Evolutionary conservation across 2,113 vertebrate species (phyloP), one percentile per base, ranked within the genome.

Genomic region (Nothocercus nigrocapillus): DNA sequence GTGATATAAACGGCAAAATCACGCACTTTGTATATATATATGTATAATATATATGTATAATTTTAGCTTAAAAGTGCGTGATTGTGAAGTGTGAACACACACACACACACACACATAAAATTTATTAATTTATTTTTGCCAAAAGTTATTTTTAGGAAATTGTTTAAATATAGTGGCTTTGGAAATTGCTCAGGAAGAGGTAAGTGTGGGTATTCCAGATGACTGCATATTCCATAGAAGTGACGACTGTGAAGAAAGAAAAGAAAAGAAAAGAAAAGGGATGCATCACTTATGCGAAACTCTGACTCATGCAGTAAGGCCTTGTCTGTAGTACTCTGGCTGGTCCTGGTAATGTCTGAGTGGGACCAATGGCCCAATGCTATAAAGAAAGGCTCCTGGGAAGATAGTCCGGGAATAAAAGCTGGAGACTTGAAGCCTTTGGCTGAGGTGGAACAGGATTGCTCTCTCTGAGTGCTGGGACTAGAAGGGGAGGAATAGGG

Each of bases 221-320:
- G 15, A 59, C 25, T 36, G 59, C 6, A 64, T 22, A 18, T 80
- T 81, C 58, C 24, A 40, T 7, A 56, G 19, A 70, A 61, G 6
- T 17, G 17, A 58, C 38, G 76, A 34, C 0, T 0, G 17, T 1
- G 2, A 62, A 8, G 14, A 8, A 9, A n/a, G n/a, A n/a, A n/a
- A n/a, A n/a, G n/a, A n/a, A n/a, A n/a, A n/a, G n/a, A 40, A 53
- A 81, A 24, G 10, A 42, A 66, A 28, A 42, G 20, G 28, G 7
- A 22, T 18, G 9, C 62, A 62, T 3, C 8, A 4, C 40, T 76
- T 17, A 58, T 34, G 7, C 70, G 49, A 75, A 38, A 19, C n/a
- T 54, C 11, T 24, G 34, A 47, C 40, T 22, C 53, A 58, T 16
- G 28, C 64, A 42, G 49, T 4, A 63, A 85, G n/a, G 45, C 5